phyloP scores from a whole-genome alignment of 2,113 vertebrate species.

The Ascaphus truei region DNA sequence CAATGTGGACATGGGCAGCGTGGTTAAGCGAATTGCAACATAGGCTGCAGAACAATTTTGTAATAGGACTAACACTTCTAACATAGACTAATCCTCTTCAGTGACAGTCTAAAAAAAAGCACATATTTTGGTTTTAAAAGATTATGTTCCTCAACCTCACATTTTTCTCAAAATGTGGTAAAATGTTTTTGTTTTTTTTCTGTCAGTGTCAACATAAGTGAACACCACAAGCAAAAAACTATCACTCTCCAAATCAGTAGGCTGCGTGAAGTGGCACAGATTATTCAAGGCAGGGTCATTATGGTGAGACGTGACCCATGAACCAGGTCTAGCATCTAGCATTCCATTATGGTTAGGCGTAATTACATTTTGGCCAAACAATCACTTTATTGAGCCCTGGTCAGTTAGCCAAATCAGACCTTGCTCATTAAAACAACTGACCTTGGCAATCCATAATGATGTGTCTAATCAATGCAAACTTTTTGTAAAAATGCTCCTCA shows the following conservation, averaged over 20 bases:
- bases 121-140: no score
- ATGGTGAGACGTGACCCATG: slow-evolving; percentile 22
- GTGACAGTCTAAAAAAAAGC: no score
- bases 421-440: background rate
- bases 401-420: slow-evolving; percentile 21
- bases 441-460: slow-evolving; percentile 15
- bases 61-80: no score
- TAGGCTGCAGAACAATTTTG: no score
- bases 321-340: slow-evolving; percentile 14
- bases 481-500: no score
- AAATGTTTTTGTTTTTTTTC: no score
- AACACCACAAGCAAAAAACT: background rate
- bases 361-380: slow-evolving; percentile 24
- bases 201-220: no score
- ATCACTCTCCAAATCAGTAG: slow-evolving; percentile 7
- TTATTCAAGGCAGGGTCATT: slow-evolving; percentile 6
- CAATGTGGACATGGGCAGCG: background rate
- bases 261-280: background rate
- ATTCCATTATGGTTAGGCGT: background rate
- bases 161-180: no score
- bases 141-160: no score
- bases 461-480: slow-evolving; percentile 14
- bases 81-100: no score
- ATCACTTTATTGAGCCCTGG: slow-evolving; percentile 16
- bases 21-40: background rate